Evolutionary conservation across 1,140 invertebrate genomes (phyloP).

Genomic region (Ephestia elutella): DNA sequence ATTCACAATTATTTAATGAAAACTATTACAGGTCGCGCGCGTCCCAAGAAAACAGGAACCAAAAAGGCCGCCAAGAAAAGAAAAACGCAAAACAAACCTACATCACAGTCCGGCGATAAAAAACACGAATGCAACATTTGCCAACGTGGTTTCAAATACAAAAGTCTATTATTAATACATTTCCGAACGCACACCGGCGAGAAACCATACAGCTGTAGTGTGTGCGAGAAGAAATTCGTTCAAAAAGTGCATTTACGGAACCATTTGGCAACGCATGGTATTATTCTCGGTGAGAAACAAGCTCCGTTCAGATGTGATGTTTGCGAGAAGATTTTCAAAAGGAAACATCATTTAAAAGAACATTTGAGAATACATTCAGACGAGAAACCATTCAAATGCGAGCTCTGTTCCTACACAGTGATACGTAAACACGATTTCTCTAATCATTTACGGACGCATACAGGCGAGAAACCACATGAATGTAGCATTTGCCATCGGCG

Average conservation of each 20-base stretch:
- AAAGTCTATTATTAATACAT: background rate
- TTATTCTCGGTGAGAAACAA: background rate
- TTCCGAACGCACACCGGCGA: background rate
- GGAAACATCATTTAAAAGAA: conserved; percentile 4
- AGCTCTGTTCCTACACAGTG: background rate
- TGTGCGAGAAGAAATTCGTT: background rate
- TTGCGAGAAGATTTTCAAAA: background rate
- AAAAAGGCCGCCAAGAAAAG: background rate
- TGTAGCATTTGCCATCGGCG: background rate
- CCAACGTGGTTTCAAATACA: background rate
- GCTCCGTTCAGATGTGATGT: background rate
- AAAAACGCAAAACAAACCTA: background rate
- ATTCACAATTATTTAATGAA: too few relatives aligned
- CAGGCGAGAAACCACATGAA: background rate
- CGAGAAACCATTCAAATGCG: background rate
- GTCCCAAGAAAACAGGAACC: background rate
- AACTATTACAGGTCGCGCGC: too few relatives aligned
- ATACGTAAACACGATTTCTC: background rate
- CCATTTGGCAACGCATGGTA: background rate
- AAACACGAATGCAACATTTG: background rate
- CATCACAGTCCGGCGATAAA: background rate
- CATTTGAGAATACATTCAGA: background rate
- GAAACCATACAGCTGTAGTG: background rate
- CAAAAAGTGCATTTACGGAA: background rate
- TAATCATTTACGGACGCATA: background rate